These are phyloP conservation scores for Terebella lapidaria DNA, from an alignment of 2,888 invertebrate genomes.

Conservation along the genomic window DNA sequence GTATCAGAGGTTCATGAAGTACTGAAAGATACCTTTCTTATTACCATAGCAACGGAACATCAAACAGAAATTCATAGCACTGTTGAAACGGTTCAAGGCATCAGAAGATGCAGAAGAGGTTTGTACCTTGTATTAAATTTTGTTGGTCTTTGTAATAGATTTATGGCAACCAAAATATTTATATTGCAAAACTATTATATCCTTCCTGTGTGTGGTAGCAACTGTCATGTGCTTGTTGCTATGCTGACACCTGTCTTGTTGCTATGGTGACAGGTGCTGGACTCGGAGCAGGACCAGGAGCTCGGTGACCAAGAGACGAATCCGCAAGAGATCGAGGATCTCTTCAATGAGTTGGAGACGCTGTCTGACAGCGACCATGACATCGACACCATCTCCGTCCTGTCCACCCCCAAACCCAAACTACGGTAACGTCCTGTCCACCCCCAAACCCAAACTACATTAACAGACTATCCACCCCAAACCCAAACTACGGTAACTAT, in stretches of 20 bases:
- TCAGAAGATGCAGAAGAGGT: slow-evolving; percentile 63
- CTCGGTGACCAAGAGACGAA: slow-evolving; percentile 37
- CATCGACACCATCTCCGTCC: slow-evolving; percentile 86
- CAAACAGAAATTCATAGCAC: slow-evolving; percentile 92
- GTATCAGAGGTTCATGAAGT: too few relatives aligned
- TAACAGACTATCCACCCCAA: slow-evolving; percentile 86
- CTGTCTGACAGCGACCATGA: slow-evolving; percentile 93
- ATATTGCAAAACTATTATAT: too few relatives aligned
- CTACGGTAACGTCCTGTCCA: slow-evolving; percentile 75
- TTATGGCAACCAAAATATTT: too few relatives aligned
- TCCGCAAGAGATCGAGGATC: slow-evolving; percentile 63
- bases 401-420: slow-evolving; percentile 94
- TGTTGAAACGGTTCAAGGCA: slow-evolving; percentile 81
- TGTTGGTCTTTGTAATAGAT: too few relatives aligned
- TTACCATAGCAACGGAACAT: slow-evolving; percentile 78
- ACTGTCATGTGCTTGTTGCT: too few relatives aligned
- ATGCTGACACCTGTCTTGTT: too few relatives aligned
- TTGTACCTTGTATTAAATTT: background rate
- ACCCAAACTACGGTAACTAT: slow-evolving; percentile 68
- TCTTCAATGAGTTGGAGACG: slow-evolving; percentile 91
- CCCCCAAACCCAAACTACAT: slow-evolving; percentile 85
- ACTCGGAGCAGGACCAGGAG: slow-evolving; percentile 48
- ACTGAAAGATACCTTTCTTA: too few relatives aligned
- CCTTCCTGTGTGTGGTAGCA: too few relatives aligned
- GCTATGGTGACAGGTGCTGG: slow-evolving; percentile 45